These are phyloP conservation scores for Scaptomyza hsui DNA, from an alignment of 1,140 invertebrate genomes.

Conservation along the genomic window DNA sequence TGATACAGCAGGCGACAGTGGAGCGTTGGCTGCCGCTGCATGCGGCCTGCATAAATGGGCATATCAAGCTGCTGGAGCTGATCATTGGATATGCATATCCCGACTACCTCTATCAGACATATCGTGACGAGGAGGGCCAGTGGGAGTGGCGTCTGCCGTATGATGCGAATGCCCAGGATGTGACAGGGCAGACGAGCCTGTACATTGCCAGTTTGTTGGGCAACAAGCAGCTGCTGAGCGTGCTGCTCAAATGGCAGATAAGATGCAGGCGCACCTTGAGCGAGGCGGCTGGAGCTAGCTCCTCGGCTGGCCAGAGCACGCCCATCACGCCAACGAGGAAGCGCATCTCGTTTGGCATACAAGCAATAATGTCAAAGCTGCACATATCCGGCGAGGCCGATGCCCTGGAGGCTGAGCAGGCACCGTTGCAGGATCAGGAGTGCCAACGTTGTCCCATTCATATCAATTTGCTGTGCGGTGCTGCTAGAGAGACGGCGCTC, in stretches of 20 bases:
- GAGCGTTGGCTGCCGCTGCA: constrained; percentile 97
- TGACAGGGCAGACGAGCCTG: constrained; percentile 94
- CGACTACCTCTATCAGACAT: constrained; percentile 87
- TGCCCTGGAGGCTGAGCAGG: constrained; percentile 37
- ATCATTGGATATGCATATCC: constrained; percentile 94
- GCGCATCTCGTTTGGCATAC: constrained; percentile 93
- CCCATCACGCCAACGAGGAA: constrained; percentile 86
- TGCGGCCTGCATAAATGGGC: constrained; percentile 95
- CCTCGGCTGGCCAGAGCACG: constrained; percentile 48
- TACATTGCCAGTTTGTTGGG: constrained; percentile 94
- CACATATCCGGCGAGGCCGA: constrained; percentile 85
- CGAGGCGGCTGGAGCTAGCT: constrained; percentile 21
- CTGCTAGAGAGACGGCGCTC: constrained; percentile 88
- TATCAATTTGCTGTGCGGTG: constrained; percentile 90
- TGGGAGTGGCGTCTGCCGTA: constrained; percentile 95
- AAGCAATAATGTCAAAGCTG: constrained; percentile 93
- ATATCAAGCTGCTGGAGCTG: constrained; percentile 90
- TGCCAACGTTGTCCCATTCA: constrained; percentile 88
- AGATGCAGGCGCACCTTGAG: constrained; percentile 86
- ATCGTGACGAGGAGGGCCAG: constrained; percentile 88
- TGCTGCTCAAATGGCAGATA: constrained; percentile 90
- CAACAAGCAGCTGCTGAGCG: constrained; percentile 91
- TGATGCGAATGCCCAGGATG: constrained; percentile 95
- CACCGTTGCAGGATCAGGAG: constrained; percentile 83
- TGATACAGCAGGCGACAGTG: constrained; percentile 90